phyloP scores from a whole-genome alignment of 2,113 vertebrate genomes.

The Carlito syrichta region DNA sequence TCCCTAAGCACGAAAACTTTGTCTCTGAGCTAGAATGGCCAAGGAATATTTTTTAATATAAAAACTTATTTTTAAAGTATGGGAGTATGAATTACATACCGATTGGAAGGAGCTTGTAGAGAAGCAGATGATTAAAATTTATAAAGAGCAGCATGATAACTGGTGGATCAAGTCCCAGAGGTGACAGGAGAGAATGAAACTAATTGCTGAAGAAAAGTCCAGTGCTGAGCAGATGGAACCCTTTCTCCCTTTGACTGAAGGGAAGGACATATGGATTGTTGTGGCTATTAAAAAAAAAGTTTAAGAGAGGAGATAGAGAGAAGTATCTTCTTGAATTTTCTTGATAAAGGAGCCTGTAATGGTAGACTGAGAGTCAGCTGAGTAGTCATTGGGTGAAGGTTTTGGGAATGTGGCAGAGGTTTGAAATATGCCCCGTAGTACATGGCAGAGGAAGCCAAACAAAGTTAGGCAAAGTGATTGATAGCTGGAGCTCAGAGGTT shows the following conservation, averaged over 20 bases:
- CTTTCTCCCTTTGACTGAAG: background rate
- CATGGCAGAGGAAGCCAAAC: background rate
- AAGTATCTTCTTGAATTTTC: conserved; percentile 6
- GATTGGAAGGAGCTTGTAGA: background rate
- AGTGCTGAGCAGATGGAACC: conserved; percentile 8
- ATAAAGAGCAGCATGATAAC: background rate
- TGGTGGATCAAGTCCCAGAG: background rate
- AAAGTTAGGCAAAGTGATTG: background rate
- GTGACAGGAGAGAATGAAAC: background rate
- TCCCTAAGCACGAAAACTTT: background rate
- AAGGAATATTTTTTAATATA: background rate
- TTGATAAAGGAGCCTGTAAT: background rate
- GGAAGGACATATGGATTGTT: background rate
- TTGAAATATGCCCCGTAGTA: background rate
- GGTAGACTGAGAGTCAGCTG: background rate
- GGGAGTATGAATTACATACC: background rate
- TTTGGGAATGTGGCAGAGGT: background rate
- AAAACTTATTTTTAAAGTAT: background rate
- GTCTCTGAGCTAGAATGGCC: background rate
- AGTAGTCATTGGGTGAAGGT: background rate
- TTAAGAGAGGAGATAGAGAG: background rate
- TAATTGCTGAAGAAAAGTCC: background rate
- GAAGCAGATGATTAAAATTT: background rate
- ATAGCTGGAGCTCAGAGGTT: background rate
- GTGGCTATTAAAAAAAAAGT: background rate